phyloP scores from a whole-genome alignment of 2,888 invertebrate genomes.

The Lacanobia wlatinum region DNA sequence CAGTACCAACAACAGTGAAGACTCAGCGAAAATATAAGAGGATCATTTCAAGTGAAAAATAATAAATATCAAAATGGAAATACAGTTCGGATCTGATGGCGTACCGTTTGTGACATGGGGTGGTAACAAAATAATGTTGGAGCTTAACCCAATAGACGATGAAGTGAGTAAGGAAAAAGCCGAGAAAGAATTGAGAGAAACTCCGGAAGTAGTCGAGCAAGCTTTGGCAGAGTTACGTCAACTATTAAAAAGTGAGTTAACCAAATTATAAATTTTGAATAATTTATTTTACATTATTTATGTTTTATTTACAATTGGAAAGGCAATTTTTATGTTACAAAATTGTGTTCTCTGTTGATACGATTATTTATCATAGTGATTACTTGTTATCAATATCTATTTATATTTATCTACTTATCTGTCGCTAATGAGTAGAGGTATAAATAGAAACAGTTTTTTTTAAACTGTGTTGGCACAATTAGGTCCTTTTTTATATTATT shows the following conservation, averaged over 20 bases:
- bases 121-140: conserved; percentile 90
- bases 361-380: conserved; percentile 27
- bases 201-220: conserved; percentile 91
- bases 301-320: not conserved
- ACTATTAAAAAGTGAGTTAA: conserved; percentile 90
- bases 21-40: conserved; percentile 21
- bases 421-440: not conserved
- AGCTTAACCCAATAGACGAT: conserved; percentile 91
- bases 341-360: conserved; percentile 4
- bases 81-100: conserved; percentile 89
- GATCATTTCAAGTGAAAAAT: not conserved
- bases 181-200: conserved; percentile 93
- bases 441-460: not conserved
- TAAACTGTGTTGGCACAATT: not conserved
- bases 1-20: conserved; percentile 21
- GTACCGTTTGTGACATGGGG: conserved; percentile 92
- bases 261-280: not conserved
- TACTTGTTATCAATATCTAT: conserved; percentile 18
- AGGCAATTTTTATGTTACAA: not conserved
- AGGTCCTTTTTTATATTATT: not conserved
- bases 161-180: conserved; percentile 92
- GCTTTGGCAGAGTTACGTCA: conserved; percentile 90
- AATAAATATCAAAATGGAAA: conserved; percentile 76
- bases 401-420: not conserved
- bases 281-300: not conserved